A percentile compares a stretch with the other conserved stretches of the same genome.
phyloP scores from a whole-genome alignment of 1,140 invertebrate genomes.

The Drosophila melanica region DNA sequence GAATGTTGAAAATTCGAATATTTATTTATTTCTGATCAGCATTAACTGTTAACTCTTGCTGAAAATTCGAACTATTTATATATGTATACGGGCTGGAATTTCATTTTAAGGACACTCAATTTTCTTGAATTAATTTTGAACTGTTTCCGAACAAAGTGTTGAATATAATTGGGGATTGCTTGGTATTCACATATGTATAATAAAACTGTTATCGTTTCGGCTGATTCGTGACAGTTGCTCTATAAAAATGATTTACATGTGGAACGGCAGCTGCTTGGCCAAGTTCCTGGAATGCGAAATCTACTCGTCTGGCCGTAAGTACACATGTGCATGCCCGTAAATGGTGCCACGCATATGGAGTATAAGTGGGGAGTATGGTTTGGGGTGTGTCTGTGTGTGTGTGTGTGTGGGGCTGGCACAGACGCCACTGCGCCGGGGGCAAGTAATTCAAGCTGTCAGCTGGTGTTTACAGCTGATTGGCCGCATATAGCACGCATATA shows the following conservation, averaged over 20 bases:
- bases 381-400: background rate
- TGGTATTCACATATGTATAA: background rate
- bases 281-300: constrained; percentile 34
- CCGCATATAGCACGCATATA: background rate
- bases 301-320: constrained; percentile 2
- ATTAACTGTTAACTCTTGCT: no score
- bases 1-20: no score
- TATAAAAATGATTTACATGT: constrained; percentile 19
- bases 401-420: background rate
- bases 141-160: no score
- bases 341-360: no score
- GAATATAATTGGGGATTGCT: background rate
- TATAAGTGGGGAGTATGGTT: background rate
- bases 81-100: no score
- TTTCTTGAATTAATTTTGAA: no score
- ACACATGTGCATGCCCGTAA: no score
- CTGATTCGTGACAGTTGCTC: constrained; percentile 18
- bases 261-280: constrained; percentile 32
- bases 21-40: no score
- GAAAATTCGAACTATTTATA: no score
- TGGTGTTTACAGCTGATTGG: constrained; percentile 33
- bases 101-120: no score
- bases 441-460: constrained; percentile 27
- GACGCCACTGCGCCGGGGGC: background rate
- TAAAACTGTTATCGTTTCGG: constrained; percentile 1